A percentile compares a stretch with the other conserved stretches of the same genome.
Evolutionary conservation across 2,797 vertebrate species (phyloP).

Genomic region (Sandelia bainsii): DNA sequence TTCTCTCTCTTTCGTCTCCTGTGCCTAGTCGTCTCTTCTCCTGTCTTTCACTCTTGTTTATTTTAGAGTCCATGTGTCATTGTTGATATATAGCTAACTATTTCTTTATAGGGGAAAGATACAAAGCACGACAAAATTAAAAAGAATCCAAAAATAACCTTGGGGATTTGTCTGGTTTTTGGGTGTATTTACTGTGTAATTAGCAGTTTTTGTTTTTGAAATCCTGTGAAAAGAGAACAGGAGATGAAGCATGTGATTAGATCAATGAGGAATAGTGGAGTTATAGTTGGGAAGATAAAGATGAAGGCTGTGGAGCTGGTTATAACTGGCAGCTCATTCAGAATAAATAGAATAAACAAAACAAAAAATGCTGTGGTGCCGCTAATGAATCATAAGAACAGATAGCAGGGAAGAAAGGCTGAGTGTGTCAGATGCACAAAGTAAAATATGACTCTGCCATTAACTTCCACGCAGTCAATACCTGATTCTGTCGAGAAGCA

Average conservation of each 20-base stretch:
- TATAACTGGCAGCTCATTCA: conserved; percentile 55
- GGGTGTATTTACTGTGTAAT: conserved; percentile 52
- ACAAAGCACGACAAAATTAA: conserved; percentile 90
- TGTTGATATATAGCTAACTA: conserved; percentile 91
- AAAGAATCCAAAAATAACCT: conserved; percentile 75
- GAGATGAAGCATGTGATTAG: conserved; percentile 58
- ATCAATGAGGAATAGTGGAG: conserved; percentile 62
- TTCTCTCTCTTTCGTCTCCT: conserved; percentile 75
- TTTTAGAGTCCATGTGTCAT: conserved; percentile 86
- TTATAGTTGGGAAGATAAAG: conserved; percentile 56
- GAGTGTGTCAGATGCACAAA: conserved; percentile 65
- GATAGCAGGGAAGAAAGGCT: conserved; percentile 60
- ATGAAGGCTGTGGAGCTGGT: conserved; percentile 43
- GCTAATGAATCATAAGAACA: conserved; percentile 77
- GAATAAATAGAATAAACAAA: conserved; percentile 67
- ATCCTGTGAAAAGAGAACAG: conserved; percentile 48
- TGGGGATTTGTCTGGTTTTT: conserved; percentile 51
- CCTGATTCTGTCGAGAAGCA: conserved; percentile 78
- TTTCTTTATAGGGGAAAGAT: conserved; percentile 90
- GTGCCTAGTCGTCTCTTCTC: conserved; percentile 80
- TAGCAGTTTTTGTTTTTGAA: conserved; percentile 55
- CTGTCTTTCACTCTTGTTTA: conserved; percentile 80
- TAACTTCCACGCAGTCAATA: conserved; percentile 85
- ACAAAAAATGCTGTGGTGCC: conserved; percentile 51
- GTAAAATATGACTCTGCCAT: conserved; percentile 81